These are phyloP conservation scores for Sprattus sprattus DNA, from an alignment of 2,113 vertebrate genomes.

Conservation along the genomic window DNA sequence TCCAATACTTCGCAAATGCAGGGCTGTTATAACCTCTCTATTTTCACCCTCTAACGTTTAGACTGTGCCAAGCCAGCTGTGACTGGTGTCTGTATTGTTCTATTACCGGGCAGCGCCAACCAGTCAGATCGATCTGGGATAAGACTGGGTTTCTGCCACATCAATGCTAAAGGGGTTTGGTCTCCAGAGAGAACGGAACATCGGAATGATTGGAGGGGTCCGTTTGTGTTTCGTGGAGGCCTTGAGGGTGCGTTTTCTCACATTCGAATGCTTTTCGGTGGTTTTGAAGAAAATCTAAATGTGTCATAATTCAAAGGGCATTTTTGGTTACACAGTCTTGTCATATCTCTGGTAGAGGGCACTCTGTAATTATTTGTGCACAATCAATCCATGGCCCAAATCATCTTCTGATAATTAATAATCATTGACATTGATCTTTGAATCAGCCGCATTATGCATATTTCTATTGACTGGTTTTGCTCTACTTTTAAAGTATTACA, in stretches of 20 bases:
- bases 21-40: not conserved
- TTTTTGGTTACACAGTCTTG: not conserved
- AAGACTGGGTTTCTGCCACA: conserved; percentile 35
- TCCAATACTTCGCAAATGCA: not conserved
- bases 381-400: not conserved
- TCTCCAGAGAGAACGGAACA: conserved; percentile 5
- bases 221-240: not conserved
- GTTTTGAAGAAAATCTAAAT: not conserved
- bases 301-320: conserved; percentile 16
- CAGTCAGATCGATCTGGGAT: conserved; percentile 38
- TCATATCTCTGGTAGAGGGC: not conserved
- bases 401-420: not conserved
- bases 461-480: not conserved
- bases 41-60: not conserved
- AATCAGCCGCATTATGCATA: not conserved
- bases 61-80: conserved; percentile 5
- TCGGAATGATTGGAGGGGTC: not conserved
- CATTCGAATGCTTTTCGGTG: conserved; percentile 2
- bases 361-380: not conserved
- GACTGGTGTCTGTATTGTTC: conserved; percentile 6
- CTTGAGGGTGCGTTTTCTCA: not conserved
- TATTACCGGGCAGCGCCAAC: conserved; percentile 1
- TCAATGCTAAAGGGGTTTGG: conserved; percentile 27
- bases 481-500: not conserved
- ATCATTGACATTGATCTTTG: conserved; percentile 8